These are phyloP conservation scores for Petrolisthes cinctipes DNA, from an alignment of 2,888 invertebrate species.

Conservation along the genomic window DNA sequence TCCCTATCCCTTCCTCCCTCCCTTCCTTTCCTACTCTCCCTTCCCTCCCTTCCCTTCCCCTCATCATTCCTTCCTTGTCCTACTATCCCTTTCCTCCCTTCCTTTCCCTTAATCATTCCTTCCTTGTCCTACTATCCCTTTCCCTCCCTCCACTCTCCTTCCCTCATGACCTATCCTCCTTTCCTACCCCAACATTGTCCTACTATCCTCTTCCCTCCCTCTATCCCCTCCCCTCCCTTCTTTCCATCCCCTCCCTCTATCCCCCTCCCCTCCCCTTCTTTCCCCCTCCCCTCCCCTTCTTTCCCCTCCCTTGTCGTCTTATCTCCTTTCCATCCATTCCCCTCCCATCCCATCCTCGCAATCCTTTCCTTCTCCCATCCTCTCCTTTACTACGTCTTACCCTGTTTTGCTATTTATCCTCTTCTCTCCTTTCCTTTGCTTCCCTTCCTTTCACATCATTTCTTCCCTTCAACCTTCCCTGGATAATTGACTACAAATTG, in stretches of 20 bases:
- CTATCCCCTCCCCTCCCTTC: neutral
- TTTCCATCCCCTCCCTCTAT: constrained; percentile 6
- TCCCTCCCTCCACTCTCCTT: neutral
- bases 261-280: neutral
- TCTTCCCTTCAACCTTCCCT: no score
- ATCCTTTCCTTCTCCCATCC: neutral
- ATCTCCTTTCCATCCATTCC: neutral
- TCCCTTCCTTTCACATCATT: neutral
- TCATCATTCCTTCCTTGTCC: neutral
- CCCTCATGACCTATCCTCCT: neutral
- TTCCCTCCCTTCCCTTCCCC: neutral
- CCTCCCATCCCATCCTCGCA: neutral
- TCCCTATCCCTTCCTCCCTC: neutral
- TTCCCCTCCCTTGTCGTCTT: neutral
- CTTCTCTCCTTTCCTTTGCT: neutral
- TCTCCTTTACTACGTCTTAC: neutral
- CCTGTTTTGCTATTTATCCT: neutral
- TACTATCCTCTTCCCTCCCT: constrained; percentile 6
- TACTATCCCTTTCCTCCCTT: neutral
- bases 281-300: neutral
- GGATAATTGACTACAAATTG: no score
- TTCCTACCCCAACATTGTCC: constrained; percentile 4
- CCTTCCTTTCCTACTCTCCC: neutral
- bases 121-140: neutral
- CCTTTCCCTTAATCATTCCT: neutral